Evolutionary conservation across 2,797 vertebrate genomes (phyloP).

Genomic region (Clarias pachynema): DNA sequence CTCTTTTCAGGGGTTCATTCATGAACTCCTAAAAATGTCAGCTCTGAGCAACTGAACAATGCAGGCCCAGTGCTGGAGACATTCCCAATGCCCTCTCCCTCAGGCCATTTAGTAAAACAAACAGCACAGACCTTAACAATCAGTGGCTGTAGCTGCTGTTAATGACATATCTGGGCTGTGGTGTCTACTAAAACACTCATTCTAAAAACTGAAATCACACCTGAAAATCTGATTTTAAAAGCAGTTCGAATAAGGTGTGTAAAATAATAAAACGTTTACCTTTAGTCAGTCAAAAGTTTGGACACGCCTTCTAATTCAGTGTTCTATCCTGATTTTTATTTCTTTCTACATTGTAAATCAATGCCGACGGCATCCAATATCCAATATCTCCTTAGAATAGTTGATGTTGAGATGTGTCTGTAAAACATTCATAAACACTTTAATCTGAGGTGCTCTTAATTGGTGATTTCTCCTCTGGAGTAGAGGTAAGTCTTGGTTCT

Average conservation of each 20-base stretch:
- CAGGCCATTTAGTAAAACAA: conserved; percentile 62
- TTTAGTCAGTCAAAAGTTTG: too few relatives aligned
- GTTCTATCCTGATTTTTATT: too few relatives aligned
- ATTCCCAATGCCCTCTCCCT: conserved; percentile 56
- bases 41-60: conserved; percentile 57
- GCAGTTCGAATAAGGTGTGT: background rate
- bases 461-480: too few relatives aligned
- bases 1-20: conserved; percentile 47
- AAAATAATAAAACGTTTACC: background rate
- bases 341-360: too few relatives aligned
- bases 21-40: conserved; percentile 50
- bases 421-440: too few relatives aligned
- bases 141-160: conserved; percentile 56
- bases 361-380: too few relatives aligned
- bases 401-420: too few relatives aligned
- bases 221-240: conserved; percentile 9
- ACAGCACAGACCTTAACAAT: conserved; percentile 63
- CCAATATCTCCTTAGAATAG: too few relatives aligned
- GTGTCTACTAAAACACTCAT: conserved; percentile 17
- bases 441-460: too few relatives aligned
- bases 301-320: too few relatives aligned
- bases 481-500: too few relatives aligned
- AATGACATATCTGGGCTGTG: conserved; percentile 19
- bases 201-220: background rate
- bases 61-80: conserved; percentile 56